Evolutionary conservation across 1,140 invertebrate genomes (phyloP).

Genomic region (Aphelinus atriplicis): DNA sequence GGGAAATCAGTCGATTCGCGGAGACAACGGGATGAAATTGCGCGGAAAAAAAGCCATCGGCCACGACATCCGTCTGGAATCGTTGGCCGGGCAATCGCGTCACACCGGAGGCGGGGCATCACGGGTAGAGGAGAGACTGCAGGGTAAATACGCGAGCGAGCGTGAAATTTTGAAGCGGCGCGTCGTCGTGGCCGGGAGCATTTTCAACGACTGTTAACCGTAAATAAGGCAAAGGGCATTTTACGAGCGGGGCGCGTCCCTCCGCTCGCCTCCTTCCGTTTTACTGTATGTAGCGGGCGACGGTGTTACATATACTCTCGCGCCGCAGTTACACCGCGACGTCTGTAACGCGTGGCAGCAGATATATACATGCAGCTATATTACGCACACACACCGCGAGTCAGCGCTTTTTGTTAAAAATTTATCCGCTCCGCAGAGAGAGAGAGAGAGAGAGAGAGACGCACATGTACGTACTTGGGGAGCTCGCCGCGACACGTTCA

Average conservation of each 20-base stretch:
- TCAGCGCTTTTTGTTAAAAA: slow-evolving; percentile 54
- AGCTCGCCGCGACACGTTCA: slow-evolving; percentile 4
- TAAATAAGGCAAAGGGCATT: slow-evolving; percentile 39
- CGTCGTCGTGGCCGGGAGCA: background rate
- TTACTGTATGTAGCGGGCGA: background rate
- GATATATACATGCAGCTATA: too few relatives aligned
- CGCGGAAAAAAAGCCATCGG: too few relatives aligned
- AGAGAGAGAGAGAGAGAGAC: too few relatives aligned
- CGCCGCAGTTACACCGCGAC: background rate
- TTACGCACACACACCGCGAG: slow-evolving; percentile 27
- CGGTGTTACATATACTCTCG: background rate
- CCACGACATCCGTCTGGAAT: too few relatives aligned
- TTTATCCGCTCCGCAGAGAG: slow-evolving; percentile 47
- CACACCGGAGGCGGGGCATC: too few relatives aligned
- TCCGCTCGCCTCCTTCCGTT: background rate
- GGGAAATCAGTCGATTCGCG: too few relatives aligned
- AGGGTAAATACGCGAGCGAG: background rate
- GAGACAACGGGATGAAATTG: too few relatives aligned
- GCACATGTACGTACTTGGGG: too few relatives aligned
- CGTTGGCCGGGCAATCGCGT: too few relatives aligned
- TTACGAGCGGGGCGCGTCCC: slow-evolving; percentile 27
- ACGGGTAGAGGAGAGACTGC: too few relatives aligned
- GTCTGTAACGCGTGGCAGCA: background rate
- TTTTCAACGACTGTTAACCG: slow-evolving; percentile 34
- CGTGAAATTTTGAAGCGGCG: slow-evolving; percentile 31